Evolutionary conservation across 2,888 invertebrate species (phyloP).

Genomic region (Prionchulus punctatus): DNA sequence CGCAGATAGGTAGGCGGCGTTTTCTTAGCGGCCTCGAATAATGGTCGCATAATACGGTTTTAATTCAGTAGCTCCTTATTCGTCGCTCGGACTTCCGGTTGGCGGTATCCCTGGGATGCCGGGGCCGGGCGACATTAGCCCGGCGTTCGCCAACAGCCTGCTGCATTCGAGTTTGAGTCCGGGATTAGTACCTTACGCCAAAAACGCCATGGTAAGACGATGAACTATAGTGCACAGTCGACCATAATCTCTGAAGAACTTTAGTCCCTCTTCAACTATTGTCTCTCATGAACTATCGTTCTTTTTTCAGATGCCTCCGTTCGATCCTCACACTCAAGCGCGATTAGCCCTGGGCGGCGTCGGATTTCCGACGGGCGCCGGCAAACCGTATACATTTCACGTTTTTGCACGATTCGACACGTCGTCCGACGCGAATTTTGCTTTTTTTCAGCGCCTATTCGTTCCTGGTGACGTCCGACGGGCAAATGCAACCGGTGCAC

Average conservation of each 20-base stretch:
- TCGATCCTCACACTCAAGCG: conserved; percentile 24
- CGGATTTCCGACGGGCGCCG: neutral
- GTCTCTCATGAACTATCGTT: no score
- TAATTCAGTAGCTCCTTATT: neutral
- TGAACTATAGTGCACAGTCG: no score
- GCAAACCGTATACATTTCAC: conserved; percentile 2
- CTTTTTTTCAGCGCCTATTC: conserved; percentile 62
- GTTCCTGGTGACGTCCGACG: conserved; percentile 59
- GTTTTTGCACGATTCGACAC: no score
- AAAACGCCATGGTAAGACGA: neutral
- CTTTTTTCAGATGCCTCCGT: conserved; percentile 19
- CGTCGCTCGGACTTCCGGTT: neutral
- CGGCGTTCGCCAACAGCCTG: neutral
- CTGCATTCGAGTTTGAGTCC: neutral
- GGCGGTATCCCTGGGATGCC: neutral
- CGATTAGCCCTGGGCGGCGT: conserved; percentile 35
- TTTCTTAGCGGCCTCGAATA: neutral
- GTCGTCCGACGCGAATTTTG: no score
- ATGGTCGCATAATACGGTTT: neutral
- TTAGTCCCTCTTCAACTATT: no score
- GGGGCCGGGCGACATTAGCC: neutral
- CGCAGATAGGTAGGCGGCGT: neutral
- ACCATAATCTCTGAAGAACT: no score
- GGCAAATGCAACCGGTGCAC: conserved; percentile 54
- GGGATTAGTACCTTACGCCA: neutral